Evolutionary conservation across 1,140 invertebrate species (phyloP).

Genomic region (Drosophila tristis): DNA sequence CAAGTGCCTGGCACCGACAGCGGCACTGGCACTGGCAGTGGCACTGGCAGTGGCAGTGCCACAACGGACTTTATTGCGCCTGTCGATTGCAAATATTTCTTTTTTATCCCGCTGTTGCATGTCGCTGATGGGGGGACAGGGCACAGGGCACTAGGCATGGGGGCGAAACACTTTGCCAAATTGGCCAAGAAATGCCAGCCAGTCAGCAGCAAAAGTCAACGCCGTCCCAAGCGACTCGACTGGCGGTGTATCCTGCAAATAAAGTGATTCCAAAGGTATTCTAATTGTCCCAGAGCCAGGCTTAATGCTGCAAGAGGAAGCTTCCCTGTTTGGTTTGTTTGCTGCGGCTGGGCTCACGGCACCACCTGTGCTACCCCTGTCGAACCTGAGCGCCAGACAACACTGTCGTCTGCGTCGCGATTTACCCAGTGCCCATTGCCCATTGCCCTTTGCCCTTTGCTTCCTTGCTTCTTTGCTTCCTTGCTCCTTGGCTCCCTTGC

Average conservation of each 20-base stretch:
- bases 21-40: not conserved
- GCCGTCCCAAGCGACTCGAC: not conserved
- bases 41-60: constrained; percentile 13
- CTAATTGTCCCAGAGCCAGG: too few species aligned
- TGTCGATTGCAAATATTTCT: constrained; percentile 64
- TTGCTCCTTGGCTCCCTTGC: too few species aligned
- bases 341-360: not conserved
- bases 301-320: too few species aligned
- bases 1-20: constrained; percentile 69
- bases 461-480: not conserved
- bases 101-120: constrained; percentile 40
- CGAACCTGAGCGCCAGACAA: constrained; percentile 27
- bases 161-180: constrained; percentile 76
- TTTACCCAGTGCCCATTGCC: constrained; percentile 31
- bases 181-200: constrained; percentile 67
- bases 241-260: too few species aligned
- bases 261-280: too few species aligned
- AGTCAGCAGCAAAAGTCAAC: constrained; percentile 36
- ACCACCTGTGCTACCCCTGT: constrained; percentile 17
- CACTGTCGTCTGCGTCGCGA: constrained; percentile 23
- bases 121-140: constrained; percentile 30
- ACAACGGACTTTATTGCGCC: constrained; percentile 66
- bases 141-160: not conserved
- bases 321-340: not conserved
- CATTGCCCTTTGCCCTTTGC: constrained; percentile 25